Evolutionary conservation across 1,140 invertebrate genomes (phyloP), one percentile per base, ranked within the genome.

Genomic region (Drosophila albomicans): DNA sequence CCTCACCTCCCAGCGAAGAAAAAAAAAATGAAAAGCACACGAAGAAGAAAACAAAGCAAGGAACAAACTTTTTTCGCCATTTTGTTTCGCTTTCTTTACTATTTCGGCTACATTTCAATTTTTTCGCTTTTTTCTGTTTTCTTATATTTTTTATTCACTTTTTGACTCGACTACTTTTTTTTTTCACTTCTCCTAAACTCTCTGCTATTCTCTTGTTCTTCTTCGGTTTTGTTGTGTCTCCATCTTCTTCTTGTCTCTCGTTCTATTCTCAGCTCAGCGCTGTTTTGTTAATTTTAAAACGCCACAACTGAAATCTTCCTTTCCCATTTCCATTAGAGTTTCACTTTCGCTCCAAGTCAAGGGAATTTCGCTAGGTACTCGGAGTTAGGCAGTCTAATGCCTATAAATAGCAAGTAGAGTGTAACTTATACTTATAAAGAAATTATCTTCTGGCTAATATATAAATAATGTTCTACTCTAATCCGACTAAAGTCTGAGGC

Each of bases 31-130:
- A 73, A 78, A 80, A 82, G 79, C 65, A 79, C 45, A 79, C 61
- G 58, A 70, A 75, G 48, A 72, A 63, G 51, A 54, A 75, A 82
- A 82, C 80, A 82, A 87, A 84, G 74, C 25, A 62, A 52, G 20
- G 65, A 79, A 81, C 58, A 79, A 69, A 79, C 78, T 70, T 78
- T 74, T 72, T 78, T 72, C 72, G 77, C 84, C 84, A 87, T 87
- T 87, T 88, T 87, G 77, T 80, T 80, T 86, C 70, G 41, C 69
- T 88, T 66, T 75, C 56, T 82, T 88, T 88, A 87, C 82, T 87
- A 87, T 88, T 87, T 84, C 73, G 75, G 82, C 69, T 71, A 82
- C 69, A 82, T 79, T 88, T 68, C 73, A 79, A 45, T 75, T 75
- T 75, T 56, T 38, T 38, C 35, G 35, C 16, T 10, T 38, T 38